Base-by-base conservation (phyloP, 2,888 invertebrate species). In the Spisula solida region DNA sequence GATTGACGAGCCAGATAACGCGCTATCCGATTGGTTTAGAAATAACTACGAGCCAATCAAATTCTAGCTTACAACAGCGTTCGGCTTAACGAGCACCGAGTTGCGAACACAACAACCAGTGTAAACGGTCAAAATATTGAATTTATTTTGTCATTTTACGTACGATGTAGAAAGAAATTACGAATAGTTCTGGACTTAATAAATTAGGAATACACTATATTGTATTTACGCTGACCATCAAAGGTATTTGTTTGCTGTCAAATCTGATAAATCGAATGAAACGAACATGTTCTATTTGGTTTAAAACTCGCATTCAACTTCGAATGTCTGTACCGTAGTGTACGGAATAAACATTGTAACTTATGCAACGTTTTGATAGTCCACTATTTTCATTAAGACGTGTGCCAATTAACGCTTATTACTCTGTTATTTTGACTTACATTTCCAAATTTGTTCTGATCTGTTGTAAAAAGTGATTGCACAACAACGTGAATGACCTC, bases 41-140 rank as follows among this genome's bases (percentile, higher is more conserved):
- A 47, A 25, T 25, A 14, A 4, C 12, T 0, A 1, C 85, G 51
- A 87, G n/a, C 93, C 94, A 94, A 94, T 94, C 90, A 88, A 51
- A 66, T 56, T 25, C 20, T 16, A 2, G 60, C 31, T 91, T 80
- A 75, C 80, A 89, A 79, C 31, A 12, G 16, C 31, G 16, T 87
- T 85, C 85, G 20, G 85, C 25, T 66, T 25, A 78, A 88, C 87
- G 86, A 81, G 89, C 89, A 90, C 88, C 85, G 81, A 55, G 90
- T 82, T 56, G 86, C 75, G 86, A 86, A 70, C 90, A 90, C 89
- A 91, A 92, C 90, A 92, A 90, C 90, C 85, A 88, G 86, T 56
- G 81, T 87, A 79, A 87, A 87, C 82, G 87, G 79, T 79, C 85
- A 79, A 85, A 84, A 85, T 79, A 85, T 31, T 66, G 48, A 56